Evolutionary conservation across 2,888 invertebrate species (phyloP).

Genomic region (Chrysopilus asiliformis): DNA sequence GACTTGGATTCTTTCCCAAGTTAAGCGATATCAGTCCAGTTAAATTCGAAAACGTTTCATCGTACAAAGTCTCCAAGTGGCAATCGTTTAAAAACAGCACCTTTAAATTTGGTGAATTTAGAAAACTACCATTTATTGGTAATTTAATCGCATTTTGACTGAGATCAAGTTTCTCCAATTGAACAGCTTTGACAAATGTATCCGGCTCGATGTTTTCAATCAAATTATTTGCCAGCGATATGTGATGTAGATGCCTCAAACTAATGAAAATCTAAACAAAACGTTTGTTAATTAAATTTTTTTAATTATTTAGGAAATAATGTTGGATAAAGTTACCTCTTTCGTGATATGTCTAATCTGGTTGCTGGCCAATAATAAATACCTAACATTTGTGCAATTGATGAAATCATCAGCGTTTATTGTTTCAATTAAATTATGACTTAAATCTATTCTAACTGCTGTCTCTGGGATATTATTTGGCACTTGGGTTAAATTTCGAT

Average conservation of each 20-base stretch:
- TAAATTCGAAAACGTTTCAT: constrained; percentile 30
- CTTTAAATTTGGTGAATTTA: constrained; percentile 27
- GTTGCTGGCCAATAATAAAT: constrained; percentile 29
- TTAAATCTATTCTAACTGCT: constrained; percentile 29
- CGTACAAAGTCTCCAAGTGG: constrained; percentile 28
- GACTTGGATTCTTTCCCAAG: constrained; percentile 30
- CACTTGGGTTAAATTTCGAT: constrained; percentile 38
- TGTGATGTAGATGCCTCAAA: constrained; percentile 24
- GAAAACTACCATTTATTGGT: constrained; percentile 24
- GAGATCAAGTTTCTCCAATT: constrained; percentile 29
- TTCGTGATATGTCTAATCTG: constrained; percentile 23
- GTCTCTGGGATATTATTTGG: constrained; percentile 34
- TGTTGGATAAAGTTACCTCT: constrained; percentile 20
- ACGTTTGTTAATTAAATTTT: neutral
- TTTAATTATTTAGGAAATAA: neutral
- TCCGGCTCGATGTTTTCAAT: constrained; percentile 28
- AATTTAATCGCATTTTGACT: constrained; percentile 31
- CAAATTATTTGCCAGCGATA: constrained; percentile 31
- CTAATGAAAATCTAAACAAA: constrained; percentile 27
- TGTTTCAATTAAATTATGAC: constrained; percentile 28
- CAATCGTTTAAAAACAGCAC: constrained; percentile 32
- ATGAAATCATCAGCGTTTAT: constrained; percentile 25
- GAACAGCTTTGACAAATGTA: constrained; percentile 26
- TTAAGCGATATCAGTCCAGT: constrained; percentile 27
- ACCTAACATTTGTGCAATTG: constrained; percentile 25